Evolutionary conservation across 2,797 vertebrate genomes (phyloP).

Genomic region (Caiman crocodilus): DNA sequence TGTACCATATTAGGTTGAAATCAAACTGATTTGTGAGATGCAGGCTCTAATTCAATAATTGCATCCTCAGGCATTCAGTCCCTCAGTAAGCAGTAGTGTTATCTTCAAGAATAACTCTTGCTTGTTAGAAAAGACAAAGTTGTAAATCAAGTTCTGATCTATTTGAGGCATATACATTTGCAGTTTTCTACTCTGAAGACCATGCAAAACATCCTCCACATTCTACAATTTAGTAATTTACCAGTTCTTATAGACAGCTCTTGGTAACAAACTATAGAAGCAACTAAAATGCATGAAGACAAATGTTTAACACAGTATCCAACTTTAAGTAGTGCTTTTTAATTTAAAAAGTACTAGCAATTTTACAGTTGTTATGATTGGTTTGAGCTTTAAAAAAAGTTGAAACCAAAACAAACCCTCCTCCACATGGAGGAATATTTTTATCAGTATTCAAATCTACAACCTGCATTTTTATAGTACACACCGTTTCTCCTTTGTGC

Average conservation of each 20-base stretch:
- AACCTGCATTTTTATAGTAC: too few relatives aligned
- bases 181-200: not conserved
- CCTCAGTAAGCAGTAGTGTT: not conserved
- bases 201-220: not conserved
- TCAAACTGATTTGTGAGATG: not conserved
- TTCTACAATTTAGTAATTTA: not conserved
- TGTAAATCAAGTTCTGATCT: not conserved
- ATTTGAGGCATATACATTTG: not conserved
- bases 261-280: not conserved
- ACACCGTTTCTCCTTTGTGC: too few relatives aligned
- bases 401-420: too few relatives aligned
- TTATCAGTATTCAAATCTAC: too few relatives aligned
- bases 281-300: not conserved
- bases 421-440: too few relatives aligned
- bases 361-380: not conserved
- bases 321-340: not conserved
- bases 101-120: not conserved
- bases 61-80: not conserved
- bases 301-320: not conserved
- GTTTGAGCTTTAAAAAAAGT: too few relatives aligned
- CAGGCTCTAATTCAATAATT: not conserved
- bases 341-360: not conserved
- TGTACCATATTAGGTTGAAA: not conserved
- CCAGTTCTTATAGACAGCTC: not conserved
- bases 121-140: not conserved